Evolutionary conservation across 2,888 invertebrate species (phyloP), one percentile per base, ranked within the genome.

Genomic region (Epirrhoe alternata): DNA sequence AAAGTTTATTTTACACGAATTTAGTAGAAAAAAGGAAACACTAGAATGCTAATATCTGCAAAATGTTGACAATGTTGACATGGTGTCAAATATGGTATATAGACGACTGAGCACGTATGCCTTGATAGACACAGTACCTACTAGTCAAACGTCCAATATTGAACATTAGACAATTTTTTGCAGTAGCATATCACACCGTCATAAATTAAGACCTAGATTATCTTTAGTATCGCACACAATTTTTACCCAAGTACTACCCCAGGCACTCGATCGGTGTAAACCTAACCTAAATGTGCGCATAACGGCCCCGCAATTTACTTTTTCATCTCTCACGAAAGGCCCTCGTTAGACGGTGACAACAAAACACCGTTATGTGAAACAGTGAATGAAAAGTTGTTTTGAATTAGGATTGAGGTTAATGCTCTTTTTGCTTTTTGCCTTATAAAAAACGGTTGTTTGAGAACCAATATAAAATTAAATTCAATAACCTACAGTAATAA

Each of bases 251-350:
- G 0, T 6, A 24, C 14, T 56, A 16, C n/a, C 30, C 16, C 12
- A 10, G 31, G 7, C 16, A 33, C 57, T 49, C 8, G 31, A 14
- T 47, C 7, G 16, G 57, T 57, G 45, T 47, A 56, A 56, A 45
- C 45, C 30, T 1, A 52, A 24, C 52, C 60, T 56, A 65, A 60
- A 61, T 61, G 45, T 65, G 53, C 35, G 31, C 30, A 7, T 50
- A 50, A 54, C 58, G 17, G 31, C 51, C 14, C 51, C 50, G 38
- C 64, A 81, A 79, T 83, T 81, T 77, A 78, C 77, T 81, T 82
- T 82, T 81, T 80, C 77, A 74, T 78, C 76, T 74, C 73, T 73
- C 74, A 72, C 70, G 61, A 71, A 75, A 69, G 68, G 70, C 73
- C 70, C 76, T 76, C 73, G 75, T 77, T 79, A 74, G 14, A 38